A percentile compares a stretch with the other conserved stretches of the same genome.
phyloP scores from a whole-genome alignment of 2,888 invertebrate species.

The Drosophila subquinaria region DNA sequence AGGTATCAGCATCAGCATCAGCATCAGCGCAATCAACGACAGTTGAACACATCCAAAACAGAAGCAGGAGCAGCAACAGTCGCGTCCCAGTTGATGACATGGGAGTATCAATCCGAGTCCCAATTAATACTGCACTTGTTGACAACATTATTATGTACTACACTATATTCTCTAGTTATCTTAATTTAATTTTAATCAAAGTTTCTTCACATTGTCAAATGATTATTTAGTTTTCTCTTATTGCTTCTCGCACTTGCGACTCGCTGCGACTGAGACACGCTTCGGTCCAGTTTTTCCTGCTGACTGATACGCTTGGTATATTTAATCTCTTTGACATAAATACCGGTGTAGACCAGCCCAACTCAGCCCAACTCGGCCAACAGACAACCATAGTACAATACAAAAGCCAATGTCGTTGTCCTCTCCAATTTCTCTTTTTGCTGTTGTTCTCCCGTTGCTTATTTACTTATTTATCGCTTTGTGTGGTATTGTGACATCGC shows the following conservation, averaged over 20 bases:
- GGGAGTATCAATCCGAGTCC: conserved; percentile 5
- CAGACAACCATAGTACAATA: conserved; percentile 25
- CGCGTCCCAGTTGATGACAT: conserved; percentile 22
- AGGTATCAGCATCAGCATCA: conserved; percentile 51
- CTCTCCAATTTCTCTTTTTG: conserved; percentile 11
- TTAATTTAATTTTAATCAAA: conserved; percentile 12
- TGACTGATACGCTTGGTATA: conserved; percentile 54
- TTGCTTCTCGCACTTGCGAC: conserved; percentile 16
- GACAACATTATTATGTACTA: conserved; percentile 27
- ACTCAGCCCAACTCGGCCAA: background rate
- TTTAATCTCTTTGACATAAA: conserved; percentile 68
- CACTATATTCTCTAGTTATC: background rate
- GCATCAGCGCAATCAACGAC: conserved; percentile 51
- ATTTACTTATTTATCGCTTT: conserved; percentile 72
- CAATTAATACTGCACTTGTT: conserved; percentile 42
- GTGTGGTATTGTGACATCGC: conserved; percentile 62
- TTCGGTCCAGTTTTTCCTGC: conserved; percentile 51
- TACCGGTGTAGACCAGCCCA: conserved; percentile 37
- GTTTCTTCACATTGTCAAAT: conserved; percentile 33
- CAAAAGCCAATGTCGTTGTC: conserved; percentile 26
- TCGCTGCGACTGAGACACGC: conserved; percentile 32
- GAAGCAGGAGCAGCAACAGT: conserved; percentile 34
- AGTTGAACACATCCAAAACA: conserved; percentile 41
- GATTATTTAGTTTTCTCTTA: conserved; percentile 5
- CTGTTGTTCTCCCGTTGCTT: conserved; percentile 49